Percentiles rank a stretch among this genome's conserved stretches.
phyloP scores from a whole-genome alignment of 2,113 vertebrate genomes.

The Rattus norvegicus region DNA sequence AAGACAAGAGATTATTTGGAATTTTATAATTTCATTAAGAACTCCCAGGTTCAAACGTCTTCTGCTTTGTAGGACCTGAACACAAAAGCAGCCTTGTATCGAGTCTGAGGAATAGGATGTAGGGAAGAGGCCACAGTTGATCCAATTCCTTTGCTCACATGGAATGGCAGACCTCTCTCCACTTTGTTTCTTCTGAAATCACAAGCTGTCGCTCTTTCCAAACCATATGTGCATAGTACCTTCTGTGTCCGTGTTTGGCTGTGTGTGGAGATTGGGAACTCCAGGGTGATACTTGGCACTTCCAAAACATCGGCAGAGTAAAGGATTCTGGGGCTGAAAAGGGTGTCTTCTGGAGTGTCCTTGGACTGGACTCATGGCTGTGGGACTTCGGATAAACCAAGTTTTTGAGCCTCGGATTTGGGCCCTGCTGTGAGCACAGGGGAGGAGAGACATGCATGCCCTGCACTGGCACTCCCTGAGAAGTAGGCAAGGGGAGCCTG shows the following conservation, averaged over 20 bases:
- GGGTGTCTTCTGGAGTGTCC: neutral
- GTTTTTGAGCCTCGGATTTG: neutral
- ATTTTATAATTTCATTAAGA: neutral
- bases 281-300: neutral
- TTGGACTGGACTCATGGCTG: neutral
- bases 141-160: neutral
- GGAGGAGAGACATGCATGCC: neutral
- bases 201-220: neutral
- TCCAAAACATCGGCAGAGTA: neutral
- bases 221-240: neutral
- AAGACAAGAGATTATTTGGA: neutral
- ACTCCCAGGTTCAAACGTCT: neutral
- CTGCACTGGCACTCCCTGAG: neutral
- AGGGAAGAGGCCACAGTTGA: neutral
- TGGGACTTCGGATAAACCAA: neutral
- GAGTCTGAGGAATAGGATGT: neutral
- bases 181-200: slow-evolving; percentile 29
- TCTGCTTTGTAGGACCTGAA: neutral
- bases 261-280: rapidly evolving
- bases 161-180: slow-evolving; percentile 5
- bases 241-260: neutral
- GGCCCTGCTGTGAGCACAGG: neutral
- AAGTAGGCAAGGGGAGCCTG: neutral
- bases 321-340: neutral
- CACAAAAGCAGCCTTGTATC: neutral